Conservation (phyloP, 2,888 invertebrate genomes). For the Phortica okadai region DNA sequence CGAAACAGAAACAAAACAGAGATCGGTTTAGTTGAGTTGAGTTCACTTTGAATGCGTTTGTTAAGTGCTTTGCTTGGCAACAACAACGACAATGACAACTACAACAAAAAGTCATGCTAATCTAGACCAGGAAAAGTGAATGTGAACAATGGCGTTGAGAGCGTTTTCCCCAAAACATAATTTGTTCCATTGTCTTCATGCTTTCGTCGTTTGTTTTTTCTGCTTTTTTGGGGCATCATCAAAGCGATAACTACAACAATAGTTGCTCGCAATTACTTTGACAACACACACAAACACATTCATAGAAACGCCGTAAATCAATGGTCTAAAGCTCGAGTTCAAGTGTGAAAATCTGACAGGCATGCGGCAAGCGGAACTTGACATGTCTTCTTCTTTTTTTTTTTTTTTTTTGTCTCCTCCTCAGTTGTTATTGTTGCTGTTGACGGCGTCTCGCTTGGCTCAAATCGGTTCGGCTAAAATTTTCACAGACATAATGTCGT, state of each 20-base stretch:
- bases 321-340: slow-evolving; percentile 32
- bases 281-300: slow-evolving; percentile 33
- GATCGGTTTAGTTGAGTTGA: slow-evolving; percentile 5
- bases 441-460: background rate
- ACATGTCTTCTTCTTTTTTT: slow-evolving; percentile 27
- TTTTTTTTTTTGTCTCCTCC: background rate
- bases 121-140: slow-evolving; percentile 1
- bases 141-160: slow-evolving; percentile 44
- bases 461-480: slow-evolving; percentile 24
- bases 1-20: background rate
- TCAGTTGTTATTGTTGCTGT: background rate
- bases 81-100: background rate
- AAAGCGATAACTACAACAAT: slow-evolving; percentile 50
- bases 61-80: background rate
- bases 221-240: slow-evolving; percentile 41
- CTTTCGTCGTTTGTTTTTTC: slow-evolving; percentile 38
- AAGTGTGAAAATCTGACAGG: slow-evolving; percentile 30
- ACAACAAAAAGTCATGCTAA: background rate
- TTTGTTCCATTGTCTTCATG: slow-evolving; percentile 57
- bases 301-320: background rate
- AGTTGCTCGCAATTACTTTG: slow-evolving; percentile 56
- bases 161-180: slow-evolving; percentile 52
- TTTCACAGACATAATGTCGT: slow-evolving; percentile 26
- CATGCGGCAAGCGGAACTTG: slow-evolving; percentile 26
- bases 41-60: background rate